Evolutionary conservation across 2,113 vertebrate species (phyloP).

Genomic region (Rattus rattus): DNA sequence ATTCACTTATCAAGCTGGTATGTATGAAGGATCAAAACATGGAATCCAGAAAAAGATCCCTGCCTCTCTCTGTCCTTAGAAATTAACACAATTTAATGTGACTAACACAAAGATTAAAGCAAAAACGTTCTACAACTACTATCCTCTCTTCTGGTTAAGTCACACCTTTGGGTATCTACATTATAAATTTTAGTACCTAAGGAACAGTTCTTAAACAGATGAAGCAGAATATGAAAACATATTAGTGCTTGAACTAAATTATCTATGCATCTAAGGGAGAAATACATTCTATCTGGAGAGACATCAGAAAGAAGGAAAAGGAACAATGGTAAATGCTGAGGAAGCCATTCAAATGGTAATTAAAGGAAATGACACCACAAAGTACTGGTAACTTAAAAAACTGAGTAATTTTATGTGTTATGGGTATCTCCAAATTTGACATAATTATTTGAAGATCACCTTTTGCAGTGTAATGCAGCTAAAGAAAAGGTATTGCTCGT

Average conservation of each 20-base stretch:
- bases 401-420: constrained; percentile 3
- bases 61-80: not conserved
- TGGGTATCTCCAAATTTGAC: not conserved
- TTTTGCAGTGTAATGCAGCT: constrained; percentile 9
- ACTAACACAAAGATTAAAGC: not conserved
- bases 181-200: not conserved
- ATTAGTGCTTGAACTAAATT: not conserved
- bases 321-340: not conserved
- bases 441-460: not conserved
- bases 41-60: not conserved
- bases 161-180: not conserved
- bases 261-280: constrained; percentile 15
- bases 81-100: constrained; percentile 1
- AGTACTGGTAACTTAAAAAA: not conserved
- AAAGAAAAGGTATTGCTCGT: constrained; percentile 22
- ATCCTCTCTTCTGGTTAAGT: not conserved
- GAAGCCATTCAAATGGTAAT: not conserved
- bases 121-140: not conserved
- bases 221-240: not conserved
- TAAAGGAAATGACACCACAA: not conserved
- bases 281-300: not conserved
- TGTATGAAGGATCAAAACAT: not conserved
- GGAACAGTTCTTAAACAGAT: not conserved
- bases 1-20: not conserved
- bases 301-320: not conserved